Percentiles rank a stretch among this genome's conserved stretches.
Evolutionary conservation across 1,140 invertebrate genomes (phyloP).

Genomic region (Meloidogyne chitwoodi): DNA sequence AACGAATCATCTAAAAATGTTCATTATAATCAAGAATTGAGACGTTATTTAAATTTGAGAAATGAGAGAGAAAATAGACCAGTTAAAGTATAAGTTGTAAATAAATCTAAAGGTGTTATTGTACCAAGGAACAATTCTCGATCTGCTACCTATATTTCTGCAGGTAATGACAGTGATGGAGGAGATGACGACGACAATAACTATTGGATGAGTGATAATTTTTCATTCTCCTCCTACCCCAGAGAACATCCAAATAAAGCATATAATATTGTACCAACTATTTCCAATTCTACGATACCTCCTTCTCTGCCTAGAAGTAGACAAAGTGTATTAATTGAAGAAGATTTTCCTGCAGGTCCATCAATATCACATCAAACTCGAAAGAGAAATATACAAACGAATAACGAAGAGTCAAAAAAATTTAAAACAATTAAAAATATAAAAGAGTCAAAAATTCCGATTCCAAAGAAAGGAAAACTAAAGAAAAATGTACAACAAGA

Average conservation of each 20-base stretch:
- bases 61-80: conserved; percentile 3
- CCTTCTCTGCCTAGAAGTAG: too few species aligned
- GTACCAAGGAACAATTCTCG: not conserved
- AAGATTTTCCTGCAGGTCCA: not conserved
- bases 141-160: not conserved
- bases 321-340: too few species aligned
- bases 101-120: not conserved
- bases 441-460: conserved; percentile 5
- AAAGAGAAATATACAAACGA: not conserved
- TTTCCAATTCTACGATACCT: too few species aligned
- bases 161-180: not conserved
- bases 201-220: not conserved
- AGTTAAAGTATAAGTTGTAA: conserved; percentile 8
- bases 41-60: not conserved
- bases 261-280: not conserved
- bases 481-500: not conserved
- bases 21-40: not conserved
- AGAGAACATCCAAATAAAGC: not conserved
- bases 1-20: not conserved
- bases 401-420: not conserved
- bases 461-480: not conserved
- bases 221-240: not conserved
- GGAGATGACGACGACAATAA: not conserved
- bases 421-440: not conserved
- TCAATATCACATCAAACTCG: not conserved